Conservation (phyloP, 2,797 vertebrate genomes). For the Tinamus major region DNA sequence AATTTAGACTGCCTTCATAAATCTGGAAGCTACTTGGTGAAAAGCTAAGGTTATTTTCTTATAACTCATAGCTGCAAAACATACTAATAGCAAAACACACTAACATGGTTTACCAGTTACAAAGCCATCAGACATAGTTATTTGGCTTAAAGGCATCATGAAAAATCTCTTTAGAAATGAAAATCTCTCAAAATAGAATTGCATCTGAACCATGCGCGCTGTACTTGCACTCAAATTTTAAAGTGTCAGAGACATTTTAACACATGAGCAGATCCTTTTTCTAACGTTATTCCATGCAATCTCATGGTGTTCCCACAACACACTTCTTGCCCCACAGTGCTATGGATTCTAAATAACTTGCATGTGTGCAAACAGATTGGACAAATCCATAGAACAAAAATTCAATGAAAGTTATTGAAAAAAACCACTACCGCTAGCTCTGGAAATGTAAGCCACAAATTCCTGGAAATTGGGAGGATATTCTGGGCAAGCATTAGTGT, state of each 20-base stretch:
- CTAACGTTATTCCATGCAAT: not conserved
- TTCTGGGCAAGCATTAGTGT: not conserved
- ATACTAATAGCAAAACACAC: not conserved
- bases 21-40: not conserved
- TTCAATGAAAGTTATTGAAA: not conserved
- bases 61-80: not conserved
- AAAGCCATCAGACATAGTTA: not conserved
- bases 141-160: not conserved
- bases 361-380: not conserved
- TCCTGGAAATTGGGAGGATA: not conserved
- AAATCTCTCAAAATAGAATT: not conserved
- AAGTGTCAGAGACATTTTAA: not conserved
- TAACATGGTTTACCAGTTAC: too few relatives aligned
- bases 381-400: not conserved
- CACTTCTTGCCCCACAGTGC: not conserved
- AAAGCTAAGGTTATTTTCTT: not conserved
- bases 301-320: not conserved
- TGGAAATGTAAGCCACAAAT: not conserved
- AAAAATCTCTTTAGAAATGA: not conserved
- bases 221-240: not conserved
- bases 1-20: not conserved
- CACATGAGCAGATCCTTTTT: not conserved
- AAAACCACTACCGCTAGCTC: not conserved
- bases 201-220: not conserved
- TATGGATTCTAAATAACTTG: not conserved